Conservation (phyloP, 2,113 vertebrate species). For the Dasypus novemcinctus region DNA sequence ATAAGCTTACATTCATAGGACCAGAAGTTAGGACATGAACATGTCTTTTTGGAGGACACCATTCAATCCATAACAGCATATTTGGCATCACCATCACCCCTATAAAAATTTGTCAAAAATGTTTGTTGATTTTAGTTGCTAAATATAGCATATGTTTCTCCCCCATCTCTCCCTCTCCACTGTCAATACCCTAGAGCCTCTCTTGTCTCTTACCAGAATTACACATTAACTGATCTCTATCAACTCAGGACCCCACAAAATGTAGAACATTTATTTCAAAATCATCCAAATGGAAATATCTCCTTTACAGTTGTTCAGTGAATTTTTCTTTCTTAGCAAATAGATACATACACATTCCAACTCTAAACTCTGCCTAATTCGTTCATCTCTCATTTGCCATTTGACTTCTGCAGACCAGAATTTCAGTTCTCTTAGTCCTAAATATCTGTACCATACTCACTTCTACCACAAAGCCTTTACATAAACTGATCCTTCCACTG, state of each 20-base stretch:
- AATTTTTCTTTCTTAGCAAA: not conserved
- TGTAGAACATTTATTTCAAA: not conserved
- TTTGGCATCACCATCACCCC: not conserved
- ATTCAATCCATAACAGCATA: no score
- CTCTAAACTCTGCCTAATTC: not conserved
- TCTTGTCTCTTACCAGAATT: not conserved
- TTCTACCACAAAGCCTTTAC: not conserved
- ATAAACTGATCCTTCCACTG: not conserved
- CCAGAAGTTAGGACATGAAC: no score
- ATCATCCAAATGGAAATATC: not conserved
- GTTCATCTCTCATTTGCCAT: not conserved
- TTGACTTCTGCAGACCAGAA: not conserved
- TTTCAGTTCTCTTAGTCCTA: not conserved
- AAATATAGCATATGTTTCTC: not conserved
- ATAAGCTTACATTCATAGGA: no score
- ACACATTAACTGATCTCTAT: not conserved
- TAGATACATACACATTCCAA: not conserved
- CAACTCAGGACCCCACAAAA: not conserved
- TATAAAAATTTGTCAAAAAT: not conserved
- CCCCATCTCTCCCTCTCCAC: not conserved
- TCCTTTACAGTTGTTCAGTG: not conserved
- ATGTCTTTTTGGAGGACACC: no score
- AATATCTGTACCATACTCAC: accelerated
- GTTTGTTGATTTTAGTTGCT: not conserved
- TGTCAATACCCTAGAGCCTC: not conserved